phyloP scores from a whole-genome alignment of 2,888 invertebrate species.

The Strigamia maritima region DNA sequence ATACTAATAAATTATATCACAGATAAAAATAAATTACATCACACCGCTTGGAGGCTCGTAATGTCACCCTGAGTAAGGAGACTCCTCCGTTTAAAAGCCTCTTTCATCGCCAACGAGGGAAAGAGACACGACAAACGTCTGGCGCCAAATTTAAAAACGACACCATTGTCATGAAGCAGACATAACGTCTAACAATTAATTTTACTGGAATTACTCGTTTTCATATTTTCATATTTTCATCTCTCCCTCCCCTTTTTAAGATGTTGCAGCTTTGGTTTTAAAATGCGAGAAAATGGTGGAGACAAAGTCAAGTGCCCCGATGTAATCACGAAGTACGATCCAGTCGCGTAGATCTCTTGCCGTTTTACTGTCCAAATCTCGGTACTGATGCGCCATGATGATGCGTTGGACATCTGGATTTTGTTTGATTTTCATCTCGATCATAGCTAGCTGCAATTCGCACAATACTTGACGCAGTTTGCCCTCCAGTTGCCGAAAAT shows the following conservation, averaged over 20 bases:
- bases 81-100: conserved; percentile 3
- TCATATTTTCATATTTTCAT: background rate
- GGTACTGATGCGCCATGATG: conserved; percentile 51
- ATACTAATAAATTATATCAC: conserved; percentile 5
- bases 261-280: conserved; percentile 11
- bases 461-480: conserved; percentile 64
- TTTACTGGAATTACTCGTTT: conserved; percentile 14
- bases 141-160: conserved; percentile 6
- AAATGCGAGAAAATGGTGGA: conserved; percentile 53
- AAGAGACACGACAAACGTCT: conserved; percentile 3
- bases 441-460: conserved; percentile 63
- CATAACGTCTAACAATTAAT: conserved; percentile 7
- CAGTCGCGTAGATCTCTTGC: conserved; percentile 61
- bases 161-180: conserved; percentile 10
- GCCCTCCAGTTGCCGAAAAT: conserved; percentile 62
- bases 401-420: conserved; percentile 51
- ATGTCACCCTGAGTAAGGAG: conserved; percentile 10
- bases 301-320: conserved; percentile 61
- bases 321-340: conserved; percentile 63
- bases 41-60: conserved; percentile 10
- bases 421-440: conserved; percentile 57
- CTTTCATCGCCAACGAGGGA: background rate
- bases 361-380: conserved; percentile 50
- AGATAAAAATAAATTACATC: conserved; percentile 15
- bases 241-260: background rate